Conservation (phyloP, 2,888 invertebrate species). For the Tetragonula carbonaria region DNA sequence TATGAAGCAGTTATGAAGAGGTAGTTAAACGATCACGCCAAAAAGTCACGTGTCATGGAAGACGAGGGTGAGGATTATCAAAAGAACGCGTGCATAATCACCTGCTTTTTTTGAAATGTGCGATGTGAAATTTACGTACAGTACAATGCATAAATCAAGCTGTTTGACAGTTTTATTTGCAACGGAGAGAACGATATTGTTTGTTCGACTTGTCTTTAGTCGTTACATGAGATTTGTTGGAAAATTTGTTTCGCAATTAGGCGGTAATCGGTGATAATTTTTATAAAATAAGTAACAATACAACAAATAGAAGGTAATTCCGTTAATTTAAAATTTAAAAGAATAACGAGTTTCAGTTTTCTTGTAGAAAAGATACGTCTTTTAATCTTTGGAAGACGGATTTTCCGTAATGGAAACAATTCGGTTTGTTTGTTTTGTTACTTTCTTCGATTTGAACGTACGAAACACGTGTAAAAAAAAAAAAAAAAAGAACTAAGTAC, state of each 20-base stretch:
- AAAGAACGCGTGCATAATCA: slow-evolving; percentile 39
- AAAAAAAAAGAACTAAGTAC: slow-evolving; percentile 50
- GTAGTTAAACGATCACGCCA: background rate
- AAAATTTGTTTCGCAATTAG: slow-evolving; percentile 36
- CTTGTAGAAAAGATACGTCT: background rate
- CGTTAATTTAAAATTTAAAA: slow-evolving; percentile 1
- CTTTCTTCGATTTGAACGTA: background rate
- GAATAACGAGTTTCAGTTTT: background rate
- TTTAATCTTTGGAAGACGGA: slow-evolving; percentile 29
- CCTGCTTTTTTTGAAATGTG: slow-evolving; percentile 39
- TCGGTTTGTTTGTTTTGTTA: background rate
- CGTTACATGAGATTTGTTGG: slow-evolving; percentile 9
- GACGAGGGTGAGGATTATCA: slow-evolving; percentile 4
- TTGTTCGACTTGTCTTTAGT: slow-evolving; percentile 22
- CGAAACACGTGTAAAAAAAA: slow-evolving; percentile 27
- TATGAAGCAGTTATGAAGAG: background rate
- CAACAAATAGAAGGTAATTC: background rate
- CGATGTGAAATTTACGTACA: slow-evolving; percentile 69
- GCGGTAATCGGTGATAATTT: slow-evolving; percentile 50
- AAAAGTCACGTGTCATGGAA: too few relatives aligned
- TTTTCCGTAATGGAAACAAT: background rate
- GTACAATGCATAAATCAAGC: slow-evolving; percentile 58
- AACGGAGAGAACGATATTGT: slow-evolving; percentile 36
- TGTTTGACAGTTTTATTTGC: slow-evolving; percentile 41
- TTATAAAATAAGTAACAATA: background rate